These are phyloP conservation scores for Eristalis pertinax DNA, from an alignment of 2,888 invertebrate species.

Conservation along the genomic window DNA sequence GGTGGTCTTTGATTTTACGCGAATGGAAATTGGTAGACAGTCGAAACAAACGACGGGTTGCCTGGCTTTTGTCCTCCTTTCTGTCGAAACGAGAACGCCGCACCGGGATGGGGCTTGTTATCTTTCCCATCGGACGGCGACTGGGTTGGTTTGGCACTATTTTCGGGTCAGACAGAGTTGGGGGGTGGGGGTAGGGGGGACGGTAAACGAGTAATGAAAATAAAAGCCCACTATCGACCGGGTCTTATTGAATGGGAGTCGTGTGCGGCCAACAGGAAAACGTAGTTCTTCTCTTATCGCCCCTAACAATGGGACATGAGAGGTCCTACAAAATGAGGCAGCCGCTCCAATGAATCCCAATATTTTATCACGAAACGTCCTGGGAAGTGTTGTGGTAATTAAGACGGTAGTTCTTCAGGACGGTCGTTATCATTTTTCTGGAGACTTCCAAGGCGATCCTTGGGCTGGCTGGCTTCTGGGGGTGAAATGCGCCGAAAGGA, in stretches of 20 bases:
- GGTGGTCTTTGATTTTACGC: constrained; percentile 20
- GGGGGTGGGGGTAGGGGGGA: background rate
- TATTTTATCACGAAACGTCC: background rate
- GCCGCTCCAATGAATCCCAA: background rate
- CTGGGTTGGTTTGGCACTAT: constrained; percentile 2
- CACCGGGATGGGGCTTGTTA: background rate
- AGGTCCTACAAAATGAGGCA: background rate
- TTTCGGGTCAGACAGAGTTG: background rate
- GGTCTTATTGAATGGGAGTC: background rate
- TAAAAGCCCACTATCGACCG: background rate
- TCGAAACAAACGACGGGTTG: background rate
- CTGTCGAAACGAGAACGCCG: background rate
- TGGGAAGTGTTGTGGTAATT: background rate
- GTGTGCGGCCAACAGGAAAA: background rate
- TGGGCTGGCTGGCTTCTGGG: background rate
- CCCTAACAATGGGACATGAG: background rate
- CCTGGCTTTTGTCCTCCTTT: background rate
- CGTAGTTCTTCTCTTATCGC: background rate
- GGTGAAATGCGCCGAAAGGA: background rate
- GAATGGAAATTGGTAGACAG: background rate
- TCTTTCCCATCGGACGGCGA: background rate
- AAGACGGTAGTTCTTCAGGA: background rate
- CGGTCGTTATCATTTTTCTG: background rate
- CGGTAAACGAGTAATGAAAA: background rate
- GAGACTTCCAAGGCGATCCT: background rate